phyloP scores from a whole-genome alignment of 2,888 invertebrate genomes.

The Odontocolon sp. region DNA sequence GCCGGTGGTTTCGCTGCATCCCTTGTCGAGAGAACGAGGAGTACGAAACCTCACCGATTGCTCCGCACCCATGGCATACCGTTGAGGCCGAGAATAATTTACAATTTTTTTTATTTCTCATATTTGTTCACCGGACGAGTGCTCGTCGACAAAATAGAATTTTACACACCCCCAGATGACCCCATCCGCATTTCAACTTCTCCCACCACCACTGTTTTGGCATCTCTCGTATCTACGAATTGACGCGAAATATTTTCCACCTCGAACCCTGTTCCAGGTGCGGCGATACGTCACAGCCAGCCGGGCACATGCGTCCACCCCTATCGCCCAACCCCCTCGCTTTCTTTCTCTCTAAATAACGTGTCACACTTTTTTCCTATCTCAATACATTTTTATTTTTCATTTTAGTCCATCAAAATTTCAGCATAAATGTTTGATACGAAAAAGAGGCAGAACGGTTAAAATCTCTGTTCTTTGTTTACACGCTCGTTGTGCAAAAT shows the following conservation, averaged over 20 bases:
- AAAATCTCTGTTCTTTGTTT: no score
- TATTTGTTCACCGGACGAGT: conserved; percentile 41
- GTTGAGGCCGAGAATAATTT: conserved; percentile 48
- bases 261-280: conserved; percentile 37
- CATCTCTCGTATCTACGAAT: conserved; percentile 28
- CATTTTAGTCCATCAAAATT: no score
- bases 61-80: conserved; percentile 14
- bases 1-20: conserved; percentile 5
- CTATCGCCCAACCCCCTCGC: background rate
- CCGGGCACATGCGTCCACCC: conserved; percentile 20
- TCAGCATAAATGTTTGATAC: no score
- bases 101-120: conserved; percentile 47
- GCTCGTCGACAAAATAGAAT: conserved; percentile 26
- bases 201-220: background rate
- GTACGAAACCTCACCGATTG: conserved; percentile 46
- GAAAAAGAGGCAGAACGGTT: no score
- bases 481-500: no score
- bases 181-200: background rate
- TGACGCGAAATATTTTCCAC: conserved; percentile 40
- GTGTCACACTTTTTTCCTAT: no score
- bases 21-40: conserved; percentile 10
- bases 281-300: conserved; percentile 52
- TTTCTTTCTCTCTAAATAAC: no score
- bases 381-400: no score
- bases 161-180: conserved; percentile 16